Conservation (phyloP, 37 sponge, comb jelly and placozoan genomes). For the Diacarnus erythraeanus region DNA sequence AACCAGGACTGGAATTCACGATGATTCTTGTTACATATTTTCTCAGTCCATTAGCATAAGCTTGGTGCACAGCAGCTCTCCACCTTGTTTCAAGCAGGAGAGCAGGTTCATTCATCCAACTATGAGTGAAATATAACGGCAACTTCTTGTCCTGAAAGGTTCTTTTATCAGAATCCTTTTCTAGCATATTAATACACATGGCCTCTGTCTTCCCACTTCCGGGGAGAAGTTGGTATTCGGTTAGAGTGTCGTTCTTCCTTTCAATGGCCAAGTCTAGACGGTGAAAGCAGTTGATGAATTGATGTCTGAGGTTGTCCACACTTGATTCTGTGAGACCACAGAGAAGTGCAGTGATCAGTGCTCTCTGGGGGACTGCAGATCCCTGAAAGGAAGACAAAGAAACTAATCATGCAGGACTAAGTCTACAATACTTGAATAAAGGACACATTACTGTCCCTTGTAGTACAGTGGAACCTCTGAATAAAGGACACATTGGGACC, state of each 20-base stretch:
- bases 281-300: slow-evolving; percentile 19
- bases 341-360: slow-evolving; percentile 13
- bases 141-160: neutral
- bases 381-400: neutral
- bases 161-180: neutral
- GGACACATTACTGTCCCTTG: no score
- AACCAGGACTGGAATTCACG: slow-evolving; percentile 1
- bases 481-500: no score
- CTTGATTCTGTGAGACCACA: neutral
- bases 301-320: slow-evolving; percentile 5
- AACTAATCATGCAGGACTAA: no score
- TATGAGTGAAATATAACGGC: neutral
- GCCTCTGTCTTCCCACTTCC: slow-evolving; percentile 20
- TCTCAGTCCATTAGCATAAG: slow-evolving; percentile 17
- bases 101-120: neutral
- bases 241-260: no score
- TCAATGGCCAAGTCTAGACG: slow-evolving; percentile 11
- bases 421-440: no score
- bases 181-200: neutral
- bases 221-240: slow-evolving; percentile 5
- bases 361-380: neutral
- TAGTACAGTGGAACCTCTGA: no score
- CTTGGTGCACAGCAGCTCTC: neutral
- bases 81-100: neutral
- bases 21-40: neutral